Evolutionary conservation across 2,888 invertebrate genomes (phyloP).

Genomic region (Ferdinandea cuprea): DNA sequence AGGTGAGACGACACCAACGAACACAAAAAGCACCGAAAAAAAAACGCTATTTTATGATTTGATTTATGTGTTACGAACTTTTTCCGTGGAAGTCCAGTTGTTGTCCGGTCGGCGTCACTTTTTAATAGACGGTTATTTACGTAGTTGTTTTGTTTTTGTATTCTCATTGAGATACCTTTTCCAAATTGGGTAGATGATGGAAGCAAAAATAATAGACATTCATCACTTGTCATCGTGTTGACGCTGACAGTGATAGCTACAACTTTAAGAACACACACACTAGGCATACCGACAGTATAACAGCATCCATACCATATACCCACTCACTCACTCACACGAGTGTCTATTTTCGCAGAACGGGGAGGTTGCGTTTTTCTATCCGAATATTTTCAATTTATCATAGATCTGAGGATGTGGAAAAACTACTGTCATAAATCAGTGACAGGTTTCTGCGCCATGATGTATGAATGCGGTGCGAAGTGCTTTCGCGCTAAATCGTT

Average conservation of each 20-base stretch:
- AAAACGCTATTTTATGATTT: conserved; percentile 26
- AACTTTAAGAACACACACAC: background rate
- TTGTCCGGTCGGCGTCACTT: conserved; percentile 22
- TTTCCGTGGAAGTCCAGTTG: conserved; percentile 44
- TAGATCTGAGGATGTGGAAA: conserved; percentile 62
- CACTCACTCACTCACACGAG: too few relatives aligned
- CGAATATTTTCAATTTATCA: conserved; percentile 58
- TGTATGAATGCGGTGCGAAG: conserved; percentile 68
- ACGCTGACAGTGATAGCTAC: conserved; percentile 52
- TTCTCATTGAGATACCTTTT: background rate
- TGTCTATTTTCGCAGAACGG: conserved; percentile 25
- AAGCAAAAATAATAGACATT: conserved; percentile 57
- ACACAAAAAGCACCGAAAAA: conserved; percentile 3
- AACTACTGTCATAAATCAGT: conserved; percentile 72
- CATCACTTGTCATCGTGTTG: conserved; percentile 59
- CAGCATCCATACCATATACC: too few relatives aligned
- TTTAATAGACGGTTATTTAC: conserved; percentile 39
- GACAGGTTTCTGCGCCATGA: conserved; percentile 67
- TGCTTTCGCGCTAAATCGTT: conserved; percentile 40
- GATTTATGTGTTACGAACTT: conserved; percentile 48
- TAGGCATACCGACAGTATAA: background rate
- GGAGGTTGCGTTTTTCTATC: conserved; percentile 20
- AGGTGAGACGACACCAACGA: conserved; percentile 54
- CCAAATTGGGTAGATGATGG: conserved; percentile 33
- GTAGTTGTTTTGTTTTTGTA: conserved; percentile 12